Percentiles rank a stretch among this genome's conserved stretches.
phyloP scores from a whole-genome alignment of 2,888 invertebrate species.

The Chymomyza procnemis region DNA sequence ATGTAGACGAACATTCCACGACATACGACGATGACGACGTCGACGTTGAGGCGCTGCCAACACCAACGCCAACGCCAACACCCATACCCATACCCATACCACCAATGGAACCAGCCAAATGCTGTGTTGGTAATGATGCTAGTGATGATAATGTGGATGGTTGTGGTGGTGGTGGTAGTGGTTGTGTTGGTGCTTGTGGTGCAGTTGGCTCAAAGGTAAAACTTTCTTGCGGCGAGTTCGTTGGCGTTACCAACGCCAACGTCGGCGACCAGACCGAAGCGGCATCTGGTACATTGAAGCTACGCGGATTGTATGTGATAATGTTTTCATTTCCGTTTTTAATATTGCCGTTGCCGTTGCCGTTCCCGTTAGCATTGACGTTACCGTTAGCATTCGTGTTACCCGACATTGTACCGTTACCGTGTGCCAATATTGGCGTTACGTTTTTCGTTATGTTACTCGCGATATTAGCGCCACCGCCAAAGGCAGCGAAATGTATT shows the following conservation, averaged over 20 bases:
- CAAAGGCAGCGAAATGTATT: conserved; percentile 43
- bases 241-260: conserved; percentile 67
- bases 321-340: background rate
- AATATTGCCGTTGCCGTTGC: conserved; percentile 5
- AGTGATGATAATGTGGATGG: background rate
- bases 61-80: conserved; percentile 54
- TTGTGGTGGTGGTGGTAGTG: background rate
- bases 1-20: conserved; percentile 57
- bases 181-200: background rate
- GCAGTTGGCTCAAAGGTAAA: conserved; percentile 45
- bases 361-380: conserved; percentile 13
- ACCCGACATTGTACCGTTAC: conserved; percentile 4
- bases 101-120: background rate
- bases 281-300: background rate
- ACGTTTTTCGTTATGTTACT: conserved; percentile 9
- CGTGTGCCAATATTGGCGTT: background rate
- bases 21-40: conserved; percentile 47
- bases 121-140: conserved; percentile 2
- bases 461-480: conserved; percentile 21
- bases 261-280: conserved; percentile 58
- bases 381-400: conserved; percentile 16
- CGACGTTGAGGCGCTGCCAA: conserved; percentile 56
- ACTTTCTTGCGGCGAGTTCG: conserved; percentile 66
- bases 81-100: conserved; percentile 1
- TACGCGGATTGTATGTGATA: background rate